phyloP scores from a whole-genome alignment of 1,140 invertebrate species.

The Oryzaephilus surinamensis region DNA sequence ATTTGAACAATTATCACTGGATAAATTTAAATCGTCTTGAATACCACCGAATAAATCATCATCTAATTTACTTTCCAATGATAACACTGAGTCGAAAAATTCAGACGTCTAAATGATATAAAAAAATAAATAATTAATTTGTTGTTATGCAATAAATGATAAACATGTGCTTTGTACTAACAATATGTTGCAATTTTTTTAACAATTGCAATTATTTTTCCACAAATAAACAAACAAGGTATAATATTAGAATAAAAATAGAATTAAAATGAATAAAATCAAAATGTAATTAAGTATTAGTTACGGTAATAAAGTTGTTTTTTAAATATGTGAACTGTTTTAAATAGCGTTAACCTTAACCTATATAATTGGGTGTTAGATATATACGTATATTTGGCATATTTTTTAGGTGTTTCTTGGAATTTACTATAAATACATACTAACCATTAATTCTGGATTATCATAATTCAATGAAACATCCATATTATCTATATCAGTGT shows the following conservation, averaged over 20 bases:
- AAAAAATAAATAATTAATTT: background rate
- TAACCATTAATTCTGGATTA: slow-evolving; percentile 29
- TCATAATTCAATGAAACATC: slow-evolving; percentile 27
- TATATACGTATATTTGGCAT: background rate
- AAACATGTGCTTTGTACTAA: slow-evolving; percentile 1
- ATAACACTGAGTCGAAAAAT: slow-evolving; percentile 33
- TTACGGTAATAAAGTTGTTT: no score
- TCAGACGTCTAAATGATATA: slow-evolving; percentile 28
- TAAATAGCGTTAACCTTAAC: no score
- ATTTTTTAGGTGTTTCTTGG: background rate
- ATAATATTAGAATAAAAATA: background rate
- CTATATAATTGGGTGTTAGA: no score
- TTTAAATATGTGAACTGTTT: no score
- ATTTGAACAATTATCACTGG: slow-evolving; percentile 25
- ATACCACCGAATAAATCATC: slow-evolving; percentile 20
- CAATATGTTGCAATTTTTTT: background rate
- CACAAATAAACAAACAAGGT: background rate
- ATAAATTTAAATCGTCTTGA: slow-evolving; percentile 24
- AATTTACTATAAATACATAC: slow-evolving; percentile 12
- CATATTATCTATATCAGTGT: slow-evolving; percentile 28
- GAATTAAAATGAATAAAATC: background rate
- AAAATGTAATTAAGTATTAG: slow-evolving; percentile 2
- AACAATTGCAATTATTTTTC: background rate
- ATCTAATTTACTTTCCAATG: slow-evolving; percentile 29
- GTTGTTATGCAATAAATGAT: background rate